Percentiles rank a stretch among this genome's conserved stretches.
These are phyloP conservation scores for Ciconia nigra DNA, from an alignment of 2,797 vertebrate genomes.

Conservation along the genomic window DNA sequence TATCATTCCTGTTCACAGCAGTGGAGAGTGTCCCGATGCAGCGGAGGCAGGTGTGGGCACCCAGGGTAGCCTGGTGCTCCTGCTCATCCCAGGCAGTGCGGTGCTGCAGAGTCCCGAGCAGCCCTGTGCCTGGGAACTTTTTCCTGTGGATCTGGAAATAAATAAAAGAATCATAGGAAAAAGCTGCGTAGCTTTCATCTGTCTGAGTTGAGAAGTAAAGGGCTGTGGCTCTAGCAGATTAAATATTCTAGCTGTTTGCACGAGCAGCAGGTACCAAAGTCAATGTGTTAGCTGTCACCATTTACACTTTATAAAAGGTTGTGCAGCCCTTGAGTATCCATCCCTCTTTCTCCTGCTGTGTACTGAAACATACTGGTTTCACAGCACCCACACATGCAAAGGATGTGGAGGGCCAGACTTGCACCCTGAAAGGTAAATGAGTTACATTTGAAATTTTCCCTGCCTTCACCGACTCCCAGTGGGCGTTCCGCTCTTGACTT, in stretches of 20 bases:
- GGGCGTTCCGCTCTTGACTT: not conserved
- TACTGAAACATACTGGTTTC: not conserved
- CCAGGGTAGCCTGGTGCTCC: not conserved
- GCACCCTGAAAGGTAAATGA: not conserved
- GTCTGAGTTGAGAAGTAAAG: not conserved
- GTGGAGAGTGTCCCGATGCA: not conserved
- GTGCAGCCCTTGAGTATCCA: not conserved
- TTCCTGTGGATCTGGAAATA: not conserved
- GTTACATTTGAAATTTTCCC: not conserved
- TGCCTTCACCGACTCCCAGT: not conserved
- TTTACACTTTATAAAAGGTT: not conserved
- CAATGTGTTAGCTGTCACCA: not conserved
- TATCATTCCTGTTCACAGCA: not conserved
- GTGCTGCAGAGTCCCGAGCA: not conserved
- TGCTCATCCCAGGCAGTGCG: not conserved
- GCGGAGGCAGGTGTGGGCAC: not conserved
- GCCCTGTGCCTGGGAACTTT: not conserved
- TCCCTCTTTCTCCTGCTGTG: not conserved
- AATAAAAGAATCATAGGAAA: not conserved
- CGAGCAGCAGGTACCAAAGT: not conserved
- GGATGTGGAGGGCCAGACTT: not conserved
- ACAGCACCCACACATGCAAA: conserved; percentile 18
- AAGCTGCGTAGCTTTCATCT: not conserved
- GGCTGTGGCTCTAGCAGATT: not conserved
- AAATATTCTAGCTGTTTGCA: not conserved